These are phyloP conservation scores for Gymnopithys bicolor DNA, from an alignment of 2,797 vertebrate genomes.

Conservation along the genomic window DNA sequence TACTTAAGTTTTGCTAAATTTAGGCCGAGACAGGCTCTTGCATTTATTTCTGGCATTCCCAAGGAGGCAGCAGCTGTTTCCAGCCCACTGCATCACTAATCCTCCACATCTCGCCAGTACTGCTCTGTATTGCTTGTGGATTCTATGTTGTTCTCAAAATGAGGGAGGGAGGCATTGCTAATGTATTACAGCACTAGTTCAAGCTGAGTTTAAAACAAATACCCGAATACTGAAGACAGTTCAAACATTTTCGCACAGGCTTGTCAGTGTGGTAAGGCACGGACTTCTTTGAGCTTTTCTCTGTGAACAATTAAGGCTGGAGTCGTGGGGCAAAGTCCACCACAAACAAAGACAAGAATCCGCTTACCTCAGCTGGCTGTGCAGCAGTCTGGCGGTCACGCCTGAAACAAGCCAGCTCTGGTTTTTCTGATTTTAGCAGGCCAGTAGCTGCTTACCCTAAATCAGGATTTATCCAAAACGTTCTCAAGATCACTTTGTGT, in stretches of 20 bases:
- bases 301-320: neutral
- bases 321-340: slow-evolving; percentile 11
- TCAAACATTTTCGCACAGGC: neutral
- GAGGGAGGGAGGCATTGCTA: neutral
- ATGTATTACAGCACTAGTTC: neutral
- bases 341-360: slow-evolving; percentile 44
- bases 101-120: neutral
- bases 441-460: neutral
- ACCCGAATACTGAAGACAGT: neutral
- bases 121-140: neutral
- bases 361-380: slow-evolving; percentile 24
- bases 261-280: neutral
- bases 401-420: neutral
- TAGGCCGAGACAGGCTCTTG: slow-evolving; percentile 2
- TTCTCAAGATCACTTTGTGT: neutral
- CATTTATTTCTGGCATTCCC: neutral
- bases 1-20: slow-evolving; percentile 35
- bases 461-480: neutral
- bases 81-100: slow-evolving; percentile 15
- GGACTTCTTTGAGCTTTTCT: neutral
- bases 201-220: neutral
- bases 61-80: slow-evolving; percentile 32
- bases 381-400: neutral
- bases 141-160: slow-evolving; percentile 4
- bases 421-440: neutral